Conservation (phyloP, 2,888 invertebrate genomes). For the Drosophila mimetica region DNA sequence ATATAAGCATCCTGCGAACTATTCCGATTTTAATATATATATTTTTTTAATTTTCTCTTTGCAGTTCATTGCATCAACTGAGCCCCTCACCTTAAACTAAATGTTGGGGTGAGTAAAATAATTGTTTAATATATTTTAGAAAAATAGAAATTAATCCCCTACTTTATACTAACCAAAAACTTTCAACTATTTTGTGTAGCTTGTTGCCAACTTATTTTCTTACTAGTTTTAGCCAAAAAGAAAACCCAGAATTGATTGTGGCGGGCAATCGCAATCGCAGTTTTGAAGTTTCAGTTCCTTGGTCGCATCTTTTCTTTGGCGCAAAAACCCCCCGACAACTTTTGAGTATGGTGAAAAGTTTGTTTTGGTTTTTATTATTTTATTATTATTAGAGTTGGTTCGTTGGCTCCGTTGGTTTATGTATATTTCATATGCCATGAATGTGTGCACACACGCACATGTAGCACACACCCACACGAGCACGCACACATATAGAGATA, state of each 20-base stretch:
- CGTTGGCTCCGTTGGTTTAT: conserved; percentile 51
- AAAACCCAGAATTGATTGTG: conserved; percentile 3
- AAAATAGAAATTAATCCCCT: too few species aligned
- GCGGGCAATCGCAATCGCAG: neutral
- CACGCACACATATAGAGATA: neutral
- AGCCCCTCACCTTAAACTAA: neutral
- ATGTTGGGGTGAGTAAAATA: conserved; percentile 14
- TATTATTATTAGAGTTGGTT: conserved; percentile 55
- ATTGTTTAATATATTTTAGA: too few species aligned
- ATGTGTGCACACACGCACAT: conserved; percentile 5
- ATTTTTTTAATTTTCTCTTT: neutral
- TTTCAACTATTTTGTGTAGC: too few species aligned
- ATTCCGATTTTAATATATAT: conserved; percentile 2
- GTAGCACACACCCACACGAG: neutral
- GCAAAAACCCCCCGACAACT: conserved; percentile 5
- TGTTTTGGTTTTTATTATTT: conserved; percentile 64
- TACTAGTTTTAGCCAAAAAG: neutral
- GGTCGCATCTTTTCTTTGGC: conserved; percentile 3
- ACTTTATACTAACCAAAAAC: too few species aligned
- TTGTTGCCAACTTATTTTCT: neutral
- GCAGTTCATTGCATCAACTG: conserved; percentile 3
- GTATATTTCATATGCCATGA: conserved; percentile 64
- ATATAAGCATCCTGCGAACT: neutral
- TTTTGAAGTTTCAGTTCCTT: conserved; percentile 8
- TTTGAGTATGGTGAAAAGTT: conserved; percentile 34